Evolutionary conservation across 2,888 invertebrate species (phyloP), one percentile per base, ranked within the genome.

Genomic region (Andrena camellia): DNA sequence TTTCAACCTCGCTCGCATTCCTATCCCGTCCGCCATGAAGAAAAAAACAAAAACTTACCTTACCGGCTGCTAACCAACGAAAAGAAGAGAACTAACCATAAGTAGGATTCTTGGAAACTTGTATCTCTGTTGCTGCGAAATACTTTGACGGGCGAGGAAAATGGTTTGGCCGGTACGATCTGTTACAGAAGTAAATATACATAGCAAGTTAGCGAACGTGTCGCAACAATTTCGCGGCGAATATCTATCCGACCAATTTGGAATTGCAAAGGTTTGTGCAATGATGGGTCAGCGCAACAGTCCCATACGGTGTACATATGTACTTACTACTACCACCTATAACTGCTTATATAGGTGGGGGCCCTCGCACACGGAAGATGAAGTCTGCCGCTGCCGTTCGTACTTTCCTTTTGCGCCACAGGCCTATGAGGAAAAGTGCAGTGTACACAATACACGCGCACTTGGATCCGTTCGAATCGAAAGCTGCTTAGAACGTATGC

Each of bases 361-460:
- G 57, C 29, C 77, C 59, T 62, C 8, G 68, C 54, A 86, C 31
- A 68, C 83, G 86, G 83, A 87, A 87, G 85, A 87, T 81, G 72
- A 23, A 57, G 57, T 23, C 26, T 20, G 8, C 4, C 57, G 1
- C 57, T 1, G 52, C 50, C 60, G 60, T 20, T 72, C 54, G 76
- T 57, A 88, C 89, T 89, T 89, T 89, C 88, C 84, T 78, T 89
- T 88, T 77, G 72, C 80, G 60, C 75, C 70, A 57, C 64, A 77
- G 20, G 63, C 42, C 42, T 26, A 23, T 2, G 31, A 48, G 63
- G 71, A 82, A 23, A 23, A 57, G 26, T 26, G 23, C 57, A 26
- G 26, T 59, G n/a, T 26, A 2, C 52, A 31, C 42, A 52, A 57
- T 13, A 17, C n/a, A n/a, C n/a, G 10, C 7, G 59, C 31, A 29